phyloP scores from a whole-genome alignment of 2,797 vertebrate genomes.

The Rhynchotus rufescens region DNA sequence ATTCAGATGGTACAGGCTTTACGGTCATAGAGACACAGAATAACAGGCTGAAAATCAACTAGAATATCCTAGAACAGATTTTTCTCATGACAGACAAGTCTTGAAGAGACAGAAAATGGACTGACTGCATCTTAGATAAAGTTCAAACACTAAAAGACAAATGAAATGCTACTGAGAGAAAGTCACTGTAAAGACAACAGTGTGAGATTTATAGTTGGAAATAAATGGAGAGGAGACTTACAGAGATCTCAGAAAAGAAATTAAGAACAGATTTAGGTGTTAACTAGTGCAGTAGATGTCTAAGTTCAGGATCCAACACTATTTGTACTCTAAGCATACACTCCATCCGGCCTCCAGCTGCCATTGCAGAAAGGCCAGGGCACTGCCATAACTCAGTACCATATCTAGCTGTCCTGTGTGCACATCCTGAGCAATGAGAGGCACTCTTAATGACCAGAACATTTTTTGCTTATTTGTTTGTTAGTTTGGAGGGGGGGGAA shows the following conservation, averaged over 20 bases:
- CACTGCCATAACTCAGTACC: neutral
- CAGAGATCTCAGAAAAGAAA: neutral
- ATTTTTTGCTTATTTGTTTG: no score
- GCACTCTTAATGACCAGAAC: fast-evolving
- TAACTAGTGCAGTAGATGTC: neutral
- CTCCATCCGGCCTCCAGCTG: neutral
- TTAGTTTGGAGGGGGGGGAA: no score
- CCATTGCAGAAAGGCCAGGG: neutral
- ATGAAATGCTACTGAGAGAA: neutral
- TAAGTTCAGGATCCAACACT: neutral
- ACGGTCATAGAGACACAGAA: neutral
- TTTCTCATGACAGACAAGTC: neutral
- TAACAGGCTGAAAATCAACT: neutral
- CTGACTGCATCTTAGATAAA: neutral
- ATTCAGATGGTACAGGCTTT: neutral
- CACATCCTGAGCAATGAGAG: neutral
- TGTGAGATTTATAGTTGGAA: neutral
- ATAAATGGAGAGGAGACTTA: neutral
- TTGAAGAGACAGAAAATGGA: neutral
- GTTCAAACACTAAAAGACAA: neutral
- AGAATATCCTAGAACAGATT: neutral
- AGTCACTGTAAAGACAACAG: neutral
- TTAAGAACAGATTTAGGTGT: neutral
- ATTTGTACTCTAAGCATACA: neutral
- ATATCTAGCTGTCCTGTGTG: neutral